Evolutionary conservation across 2,113 vertebrate species (phyloP), one percentile per base, ranked within the genome.

Genomic region (Cheirogaleus medius): DNA sequence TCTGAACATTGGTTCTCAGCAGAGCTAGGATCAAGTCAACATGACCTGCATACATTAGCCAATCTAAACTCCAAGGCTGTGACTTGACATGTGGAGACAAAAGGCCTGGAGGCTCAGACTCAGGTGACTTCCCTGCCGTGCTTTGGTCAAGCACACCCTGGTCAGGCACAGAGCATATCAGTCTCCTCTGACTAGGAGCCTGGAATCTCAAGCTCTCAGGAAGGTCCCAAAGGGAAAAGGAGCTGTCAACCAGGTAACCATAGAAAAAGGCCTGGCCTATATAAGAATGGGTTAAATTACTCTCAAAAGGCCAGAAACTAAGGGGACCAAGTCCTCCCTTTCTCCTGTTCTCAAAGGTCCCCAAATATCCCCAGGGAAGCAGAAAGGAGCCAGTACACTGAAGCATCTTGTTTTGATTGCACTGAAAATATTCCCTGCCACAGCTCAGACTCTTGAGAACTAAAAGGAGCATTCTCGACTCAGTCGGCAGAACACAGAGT

Each of bases 391-490:
- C 42, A 58, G 6, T 39, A 8, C 37, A 17, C 42, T 7, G 8
- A 94, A 87, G 78, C 64, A 68, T 85, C 89, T 95, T 93, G 88
- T 86, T 96, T 95, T 71, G 52, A 95, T 68, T 74, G 74, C 49
- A 10, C 93, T 49, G 78, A 87, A 95, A 96, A 94, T n/a, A 91
- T 56, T 49, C 84, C 32, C 11, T 66, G 13, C 54, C 76, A n/a
- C 27, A 87, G 86, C 32, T 37, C 52, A 76, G 89, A 58, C 34
- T 21, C 87, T 21, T 21, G 44, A 0, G 49, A 52, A 83, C 73
- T 15, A 13, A 71, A 44, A 47, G 91, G 60, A 71, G 39, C 44
- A 0, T 23, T 44, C 56, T 49, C 42, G 0, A 27, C 88, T 64
- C 34, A 0, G 13, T 13, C 11, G 39, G 54, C 64, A 69, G 97